phyloP scores from a whole-genome alignment of 2,113 vertebrate species.

The Entomyzon cyanotis region DNA sequence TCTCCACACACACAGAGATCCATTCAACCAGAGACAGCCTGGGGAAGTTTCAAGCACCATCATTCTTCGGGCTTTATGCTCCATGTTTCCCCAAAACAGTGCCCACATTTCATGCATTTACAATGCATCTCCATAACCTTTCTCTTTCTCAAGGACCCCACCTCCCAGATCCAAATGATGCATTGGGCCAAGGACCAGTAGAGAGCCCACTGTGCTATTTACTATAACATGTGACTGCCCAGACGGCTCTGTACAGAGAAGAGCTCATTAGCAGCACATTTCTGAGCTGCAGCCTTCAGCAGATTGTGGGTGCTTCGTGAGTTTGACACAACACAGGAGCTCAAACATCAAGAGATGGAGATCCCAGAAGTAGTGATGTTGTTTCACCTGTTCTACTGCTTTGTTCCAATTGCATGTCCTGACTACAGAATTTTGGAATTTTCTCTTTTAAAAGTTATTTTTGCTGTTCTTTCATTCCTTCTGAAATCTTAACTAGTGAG shows the following conservation, averaged over 20 bases:
- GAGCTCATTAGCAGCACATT: not conserved
- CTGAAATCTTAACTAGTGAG: not conserved
- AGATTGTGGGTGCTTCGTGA: not conserved
- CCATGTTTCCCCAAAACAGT: not conserved
- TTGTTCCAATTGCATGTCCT: not conserved
- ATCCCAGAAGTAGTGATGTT: not conserved
- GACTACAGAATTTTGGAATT: not conserved
- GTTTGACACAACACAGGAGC: not conserved
- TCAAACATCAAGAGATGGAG: not conserved
- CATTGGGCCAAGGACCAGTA: not conserved
- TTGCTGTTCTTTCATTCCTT: not conserved
- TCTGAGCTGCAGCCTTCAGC: not conserved
- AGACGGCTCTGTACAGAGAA: not conserved
- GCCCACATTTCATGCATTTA: not conserved
- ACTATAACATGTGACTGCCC: not conserved
- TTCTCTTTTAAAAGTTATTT: not conserved
- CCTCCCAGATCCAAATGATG: not conserved
- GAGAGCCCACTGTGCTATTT: not conserved
- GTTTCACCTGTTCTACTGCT: not conserved
- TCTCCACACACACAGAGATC: not conserved
- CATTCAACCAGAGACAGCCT: not conserved
- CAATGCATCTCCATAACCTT: not conserved
- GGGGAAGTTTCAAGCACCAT: not conserved
- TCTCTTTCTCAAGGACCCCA: not conserved
- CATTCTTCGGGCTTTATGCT: not conserved